Evolutionary conservation across 1,140 invertebrate species (phyloP).

Genomic region (Papilio helenus): DNA sequence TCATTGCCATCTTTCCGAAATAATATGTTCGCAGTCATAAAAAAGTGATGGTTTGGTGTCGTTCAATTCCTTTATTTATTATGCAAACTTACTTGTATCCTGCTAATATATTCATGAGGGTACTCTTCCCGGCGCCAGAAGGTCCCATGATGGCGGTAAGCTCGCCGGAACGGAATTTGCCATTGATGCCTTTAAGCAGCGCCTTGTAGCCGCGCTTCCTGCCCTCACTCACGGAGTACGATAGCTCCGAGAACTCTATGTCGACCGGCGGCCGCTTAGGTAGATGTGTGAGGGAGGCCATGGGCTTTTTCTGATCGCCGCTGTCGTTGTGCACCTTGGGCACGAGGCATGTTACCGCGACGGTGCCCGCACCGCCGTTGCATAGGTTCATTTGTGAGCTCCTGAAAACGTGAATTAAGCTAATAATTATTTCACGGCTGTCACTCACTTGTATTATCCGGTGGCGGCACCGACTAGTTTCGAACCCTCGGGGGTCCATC

Average conservation of each 20-base stretch:
- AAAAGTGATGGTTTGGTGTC: too few species aligned
- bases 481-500: too few species aligned
- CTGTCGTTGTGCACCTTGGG: slow-evolving; percentile 88
- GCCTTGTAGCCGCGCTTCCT: slow-evolving; percentile 91
- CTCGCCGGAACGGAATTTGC: slow-evolving; percentile 90
- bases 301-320: slow-evolving; percentile 84
- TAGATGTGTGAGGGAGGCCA: slow-evolving; percentile 88
- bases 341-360: slow-evolving; percentile 82
- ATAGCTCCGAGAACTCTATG: slow-evolving; percentile 93
- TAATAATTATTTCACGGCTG: slow-evolving; percentile 23
- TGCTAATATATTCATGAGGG: slow-evolving; percentile 94
- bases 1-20: too few species aligned
- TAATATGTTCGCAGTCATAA: too few species aligned
- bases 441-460: too few species aligned
- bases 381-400: slow-evolving; percentile 87
- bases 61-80: too few species aligned
- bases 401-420: slow-evolving; percentile 77
- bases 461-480: too few species aligned
- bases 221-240: slow-evolving; percentile 93
- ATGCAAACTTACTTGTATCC: slow-evolving; percentile 91
- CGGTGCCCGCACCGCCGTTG: slow-evolving; percentile 85
- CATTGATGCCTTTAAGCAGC: slow-evolving; percentile 93
- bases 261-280: slow-evolving; percentile 93
- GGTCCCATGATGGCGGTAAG: slow-evolving; percentile 97
- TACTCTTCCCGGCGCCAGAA: slow-evolving; percentile 96